Conservation (phyloP, 2,113 vertebrate species). For the Nanger granti region DNA sequence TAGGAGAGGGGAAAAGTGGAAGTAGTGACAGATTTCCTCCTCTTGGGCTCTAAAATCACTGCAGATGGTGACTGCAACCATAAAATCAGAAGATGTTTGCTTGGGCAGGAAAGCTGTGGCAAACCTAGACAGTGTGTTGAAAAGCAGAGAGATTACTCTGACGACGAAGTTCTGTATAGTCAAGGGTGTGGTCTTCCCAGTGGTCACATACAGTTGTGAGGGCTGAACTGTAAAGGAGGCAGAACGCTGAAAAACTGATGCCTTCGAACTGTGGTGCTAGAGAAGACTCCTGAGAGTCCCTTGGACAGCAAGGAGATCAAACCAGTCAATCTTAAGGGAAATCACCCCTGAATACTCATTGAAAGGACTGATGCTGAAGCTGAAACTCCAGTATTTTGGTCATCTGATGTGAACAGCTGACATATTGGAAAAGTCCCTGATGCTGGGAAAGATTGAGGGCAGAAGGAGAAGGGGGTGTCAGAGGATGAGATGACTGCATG, state of each 20-base stretch:
- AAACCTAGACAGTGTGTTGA: not conserved
- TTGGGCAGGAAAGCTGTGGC: not conserved
- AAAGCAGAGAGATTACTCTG: not conserved
- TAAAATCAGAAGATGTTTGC: not conserved
- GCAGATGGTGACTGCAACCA: not conserved
- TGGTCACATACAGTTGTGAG: not conserved
- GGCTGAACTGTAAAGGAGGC: not conserved
- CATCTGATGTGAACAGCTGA: not conserved
- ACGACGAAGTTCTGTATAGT: rapidly evolving
- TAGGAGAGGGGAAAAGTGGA: not conserved
- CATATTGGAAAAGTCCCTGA: not conserved
- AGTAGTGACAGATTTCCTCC: not conserved
- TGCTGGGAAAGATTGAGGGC: not conserved
- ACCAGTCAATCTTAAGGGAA: not conserved
- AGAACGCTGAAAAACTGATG: rapidly evolving
- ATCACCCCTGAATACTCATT: not conserved
- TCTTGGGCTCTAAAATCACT: not conserved
- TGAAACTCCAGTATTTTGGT: not conserved
- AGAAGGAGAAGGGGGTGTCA: not conserved
- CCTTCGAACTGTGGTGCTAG: not conserved
- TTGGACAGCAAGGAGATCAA: not conserved
- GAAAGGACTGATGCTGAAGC: not conserved
- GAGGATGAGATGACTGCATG: not conserved
- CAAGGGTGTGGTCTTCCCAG: not conserved
- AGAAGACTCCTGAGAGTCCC: not conserved